A percentile compares a stretch with the other conserved stretches of the same genome.
phyloP scores from a whole-genome alignment of 2,113 vertebrate genomes.

The Psittacula cyanocephala region DNA sequence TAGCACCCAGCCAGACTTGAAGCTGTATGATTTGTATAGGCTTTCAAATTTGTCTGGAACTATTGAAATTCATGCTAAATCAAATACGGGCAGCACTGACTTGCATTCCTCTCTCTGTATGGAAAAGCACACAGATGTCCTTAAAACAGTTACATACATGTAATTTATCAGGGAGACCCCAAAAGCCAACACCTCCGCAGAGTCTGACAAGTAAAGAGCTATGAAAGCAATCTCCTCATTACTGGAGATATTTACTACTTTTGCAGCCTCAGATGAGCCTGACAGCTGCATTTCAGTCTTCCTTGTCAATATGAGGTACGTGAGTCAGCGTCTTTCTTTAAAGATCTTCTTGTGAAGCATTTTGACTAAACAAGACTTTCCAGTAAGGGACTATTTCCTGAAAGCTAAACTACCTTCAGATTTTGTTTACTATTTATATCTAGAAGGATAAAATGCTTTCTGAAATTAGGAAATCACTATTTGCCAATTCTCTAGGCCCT shows the following conservation, averaged over 20 bases:
- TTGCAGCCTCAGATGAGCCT: background rate
- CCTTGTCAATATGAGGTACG: background rate
- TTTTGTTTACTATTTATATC: background rate
- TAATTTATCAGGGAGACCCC: background rate
- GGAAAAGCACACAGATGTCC: background rate
- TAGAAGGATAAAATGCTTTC: background rate
- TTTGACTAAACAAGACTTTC: background rate
- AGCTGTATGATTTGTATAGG: slow-evolving; percentile 27
- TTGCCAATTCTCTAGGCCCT: background rate
- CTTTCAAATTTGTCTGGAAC: slow-evolving; percentile 47
- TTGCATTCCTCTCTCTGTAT: background rate
- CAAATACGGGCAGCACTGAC: background rate
- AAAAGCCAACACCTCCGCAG: background rate
- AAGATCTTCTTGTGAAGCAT: background rate
- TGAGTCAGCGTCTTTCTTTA: background rate
- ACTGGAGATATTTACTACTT: background rate
- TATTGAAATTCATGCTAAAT: slow-evolving; percentile 44
- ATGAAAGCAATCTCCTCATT: background rate
- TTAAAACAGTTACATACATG: background rate
- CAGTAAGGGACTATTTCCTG: background rate
- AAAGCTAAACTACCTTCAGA: background rate
- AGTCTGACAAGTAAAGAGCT: background rate
- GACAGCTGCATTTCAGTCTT: background rate
- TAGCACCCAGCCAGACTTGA: slow-evolving; percentile 33
- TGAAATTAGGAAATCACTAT: background rate